Evolutionary conservation across 2,888 invertebrate genomes (phyloP).

Genomic region (Halictus quadricinctus): DNA sequence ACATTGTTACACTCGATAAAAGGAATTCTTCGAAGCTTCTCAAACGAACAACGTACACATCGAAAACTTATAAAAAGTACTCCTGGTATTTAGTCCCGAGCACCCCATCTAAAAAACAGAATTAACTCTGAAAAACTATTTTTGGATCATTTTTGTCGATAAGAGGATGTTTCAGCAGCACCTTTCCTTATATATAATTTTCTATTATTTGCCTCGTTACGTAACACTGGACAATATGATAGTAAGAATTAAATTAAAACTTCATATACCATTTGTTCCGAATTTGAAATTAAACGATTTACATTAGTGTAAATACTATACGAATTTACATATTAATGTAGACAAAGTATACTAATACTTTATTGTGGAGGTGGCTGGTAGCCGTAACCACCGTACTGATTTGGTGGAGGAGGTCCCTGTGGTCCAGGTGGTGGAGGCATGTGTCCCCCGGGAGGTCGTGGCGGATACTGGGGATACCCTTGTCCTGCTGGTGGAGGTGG

Average conservation of each 20-base stretch:
- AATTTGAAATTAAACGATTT: conserved; percentile 46
- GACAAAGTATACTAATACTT: conserved; percentile 42
- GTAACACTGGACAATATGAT: conserved; percentile 58
- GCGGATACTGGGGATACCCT: conserved; percentile 86
- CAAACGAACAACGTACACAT: conserved; percentile 24
- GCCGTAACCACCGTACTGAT: conserved; percentile 90
- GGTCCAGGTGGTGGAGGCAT: conserved; percentile 86
- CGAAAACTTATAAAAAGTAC: conserved; percentile 23
- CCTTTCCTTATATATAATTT: conserved; percentile 49
- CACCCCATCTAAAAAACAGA: conserved; percentile 5
- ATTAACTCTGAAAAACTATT: conserved; percentile 2
- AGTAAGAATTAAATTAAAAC: conserved; percentile 53
- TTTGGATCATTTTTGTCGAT: conserved; percentile 14
- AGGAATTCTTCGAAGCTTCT: conserved; percentile 17
- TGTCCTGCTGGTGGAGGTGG: conserved; percentile 86
- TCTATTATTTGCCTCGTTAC: conserved; percentile 43
- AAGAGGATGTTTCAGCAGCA: conserved; percentile 35
- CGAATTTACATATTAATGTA: conserved; percentile 51
- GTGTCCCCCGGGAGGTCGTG: conserved; percentile 85
- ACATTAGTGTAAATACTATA: conserved; percentile 45
- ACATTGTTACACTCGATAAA: conserved; percentile 2
- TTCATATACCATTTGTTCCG: conserved; percentile 43
- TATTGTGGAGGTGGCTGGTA: conserved; percentile 91
- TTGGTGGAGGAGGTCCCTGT: conserved; percentile 89
- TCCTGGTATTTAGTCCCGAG: conserved; percentile 4